phyloP scores from a whole-genome alignment of 1,140 invertebrate genomes.

The Drosophila repleta region DNA sequence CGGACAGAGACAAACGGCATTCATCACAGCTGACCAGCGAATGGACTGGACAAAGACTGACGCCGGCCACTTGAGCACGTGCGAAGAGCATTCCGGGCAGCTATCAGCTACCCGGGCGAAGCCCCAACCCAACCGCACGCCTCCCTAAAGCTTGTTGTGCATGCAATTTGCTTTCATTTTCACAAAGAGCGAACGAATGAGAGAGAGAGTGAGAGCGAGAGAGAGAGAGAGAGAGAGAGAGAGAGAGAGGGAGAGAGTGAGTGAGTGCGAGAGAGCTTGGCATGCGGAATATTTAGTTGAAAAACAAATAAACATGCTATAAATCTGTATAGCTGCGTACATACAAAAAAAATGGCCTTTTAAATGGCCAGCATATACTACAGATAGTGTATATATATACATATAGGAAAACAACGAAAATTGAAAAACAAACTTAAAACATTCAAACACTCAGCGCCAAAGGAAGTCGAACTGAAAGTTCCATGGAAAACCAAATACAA shows the following conservation, averaged over 20 bases:
- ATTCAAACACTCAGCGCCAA: background rate
- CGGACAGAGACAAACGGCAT: conserved; percentile 5
- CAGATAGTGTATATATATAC: background rate
- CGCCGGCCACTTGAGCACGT: conserved; percentile 20
- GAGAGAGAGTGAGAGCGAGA: background rate
- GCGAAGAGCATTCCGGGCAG: conserved; percentile 5
- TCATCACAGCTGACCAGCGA: background rate
- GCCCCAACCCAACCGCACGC: background rate
- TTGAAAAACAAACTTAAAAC: background rate
- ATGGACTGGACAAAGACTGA: background rate
- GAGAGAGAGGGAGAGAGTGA: background rate
- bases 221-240: background rate
- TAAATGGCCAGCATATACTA: conserved; percentile 23
- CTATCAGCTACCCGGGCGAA: no score
- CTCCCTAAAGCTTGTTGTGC: conserved; percentile 1
- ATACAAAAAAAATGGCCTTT: conserved; percentile 37
- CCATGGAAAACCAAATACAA: background rate
- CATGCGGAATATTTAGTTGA: conserved; percentile 47
- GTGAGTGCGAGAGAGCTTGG: background rate
- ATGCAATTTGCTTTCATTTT: conserved; percentile 50
- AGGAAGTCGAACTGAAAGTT: conserved; percentile 12
- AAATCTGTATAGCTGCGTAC: conserved; percentile 30
- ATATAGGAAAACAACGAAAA: background rate
- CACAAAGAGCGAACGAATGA: conserved; percentile 5
- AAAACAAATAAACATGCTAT: conserved; percentile 61